Base-by-base conservation (phyloP, 2,113 vertebrate genomes). In the Notiomystis cincta region DNA sequence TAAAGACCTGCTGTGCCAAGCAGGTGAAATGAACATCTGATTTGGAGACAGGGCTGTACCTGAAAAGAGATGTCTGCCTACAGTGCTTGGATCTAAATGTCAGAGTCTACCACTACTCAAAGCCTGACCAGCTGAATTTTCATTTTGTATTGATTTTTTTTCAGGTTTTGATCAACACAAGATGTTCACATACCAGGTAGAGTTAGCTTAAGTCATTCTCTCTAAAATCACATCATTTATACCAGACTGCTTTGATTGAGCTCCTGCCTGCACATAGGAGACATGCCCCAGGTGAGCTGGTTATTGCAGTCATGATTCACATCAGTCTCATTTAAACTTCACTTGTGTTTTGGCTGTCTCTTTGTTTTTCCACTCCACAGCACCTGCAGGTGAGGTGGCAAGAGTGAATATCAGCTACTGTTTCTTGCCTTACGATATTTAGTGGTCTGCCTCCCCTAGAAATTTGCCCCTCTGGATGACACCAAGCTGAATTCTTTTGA, bases 281-380 rank as follows among this genome's bases (percentile, higher is more conserved):
- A 87, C 81, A 8, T 95, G 89, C 66, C 70, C 84, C 75, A 82
- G 93, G 89, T 94, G 91, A 95, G 79, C 48, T 73, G 66, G 66
- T 96, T 96, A 96, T 96, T 96, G 37, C 82, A 82, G 78, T 80
- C 93, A 85, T 96, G 95, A 96, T 87, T 93, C 94, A 96, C 87
- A 79, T 53, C 57, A 60, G 31, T 48, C 83, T 91, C 50, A 77
- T 90, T 94, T 89, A 82, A 95, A 85, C 87, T 85, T 95, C 65
- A n/a, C 48, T 93, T 93, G 33, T 80, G 44, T 82, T 96, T 91
- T 79, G 70, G 66, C 89, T 77, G 42, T 64, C 75, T 89, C 42
- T 84, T 80, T 13, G 3, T 86, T 94, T 92, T 95, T 86, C 58
- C 0, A 0, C 48, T 76, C 42, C 66, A 48, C 50, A 44, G 57